Conservation (phyloP, 2,888 invertebrate species). For the Chaitophorus viminalis region DNA sequence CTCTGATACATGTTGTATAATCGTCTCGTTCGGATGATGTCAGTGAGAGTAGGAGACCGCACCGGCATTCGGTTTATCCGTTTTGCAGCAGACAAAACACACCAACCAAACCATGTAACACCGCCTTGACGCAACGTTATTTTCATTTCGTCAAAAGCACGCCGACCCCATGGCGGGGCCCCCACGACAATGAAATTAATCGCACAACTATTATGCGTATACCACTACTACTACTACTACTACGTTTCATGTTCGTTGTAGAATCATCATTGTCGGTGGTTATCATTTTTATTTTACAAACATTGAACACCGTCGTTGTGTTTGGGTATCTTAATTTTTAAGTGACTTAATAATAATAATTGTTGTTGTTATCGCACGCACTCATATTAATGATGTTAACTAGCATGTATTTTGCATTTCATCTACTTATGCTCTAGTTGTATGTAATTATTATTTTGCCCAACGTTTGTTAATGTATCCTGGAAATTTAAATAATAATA, state of each 20-base stretch:
- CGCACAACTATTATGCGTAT: not conserved
- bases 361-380: not conserved
- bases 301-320: not conserved
- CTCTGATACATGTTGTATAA: not conserved
- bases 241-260: not conserved
- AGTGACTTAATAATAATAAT: constrained; percentile 16
- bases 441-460: not conserved
- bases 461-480: not conserved
- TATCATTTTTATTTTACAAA: not conserved
- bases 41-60: not conserved
- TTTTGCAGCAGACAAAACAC: constrained; percentile 1
- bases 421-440: not conserved
- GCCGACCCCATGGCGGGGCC: constrained; percentile 27
- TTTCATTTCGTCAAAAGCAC: constrained; percentile 8
- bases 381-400: not conserved
- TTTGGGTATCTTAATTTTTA: not conserved
- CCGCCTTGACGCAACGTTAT: not conserved
- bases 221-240: not conserved
- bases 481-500: constrained; percentile 38
- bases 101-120: not conserved
- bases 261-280: not conserved
- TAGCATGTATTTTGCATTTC: not conserved
- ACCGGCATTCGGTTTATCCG: not conserved
- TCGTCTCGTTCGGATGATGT: not conserved
- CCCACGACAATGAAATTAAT: constrained; percentile 35